Evolutionary conservation across 2,888 invertebrate genomes (phyloP), one percentile per base, ranked within the genome.

Genomic region (Ametastegia equiseti): DNA sequence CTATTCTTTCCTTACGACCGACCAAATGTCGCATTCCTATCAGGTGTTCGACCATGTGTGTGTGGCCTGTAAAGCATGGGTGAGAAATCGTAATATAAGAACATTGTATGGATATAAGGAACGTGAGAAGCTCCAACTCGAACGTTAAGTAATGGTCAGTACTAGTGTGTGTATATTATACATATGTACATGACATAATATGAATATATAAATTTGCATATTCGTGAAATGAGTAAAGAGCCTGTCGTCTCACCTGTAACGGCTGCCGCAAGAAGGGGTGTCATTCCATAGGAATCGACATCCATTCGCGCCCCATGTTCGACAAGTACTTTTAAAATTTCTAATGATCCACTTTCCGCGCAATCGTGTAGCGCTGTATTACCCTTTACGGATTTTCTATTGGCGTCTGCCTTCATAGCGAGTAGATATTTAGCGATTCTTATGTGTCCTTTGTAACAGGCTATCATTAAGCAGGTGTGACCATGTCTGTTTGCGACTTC

Each of bases 291-390:
- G 23, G 97, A 97, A 93, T 99, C 98, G 39, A 97, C 97, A 90
- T 97, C 97, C 96, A 99, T 98, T 63, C 95, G 95, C 15, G 98
- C 99, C 69, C 97, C 97, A 90, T 97, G 95, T 60, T 95, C 94
- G 47, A 99, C 92, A 83, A 99, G 93, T 91, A 98, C 93, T 92
- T 97, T 97, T 88, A 98, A 94, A 89, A 99, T 98, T 88, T 97
- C 97, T 84, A 98, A 93, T 54, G 97, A 98, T 5, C 99, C 99
- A 80, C 98, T 97, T 92, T 99, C 99, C 0, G 98, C 98, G 90
- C 98, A 98, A 90, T 99, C 99, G 92, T 99, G 99, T 47, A 99
- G 92, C n/a, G 99, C 99, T 9, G 99, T 99, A 92, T 99, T 99
- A 39, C 96, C 96, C 91, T 97, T 97, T 13, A 97, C 96, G 89